These are phyloP conservation scores for Carcharodon carcharias DNA, from an alignment of 2,797 vertebrate genomes.

Conservation along the genomic window DNA sequence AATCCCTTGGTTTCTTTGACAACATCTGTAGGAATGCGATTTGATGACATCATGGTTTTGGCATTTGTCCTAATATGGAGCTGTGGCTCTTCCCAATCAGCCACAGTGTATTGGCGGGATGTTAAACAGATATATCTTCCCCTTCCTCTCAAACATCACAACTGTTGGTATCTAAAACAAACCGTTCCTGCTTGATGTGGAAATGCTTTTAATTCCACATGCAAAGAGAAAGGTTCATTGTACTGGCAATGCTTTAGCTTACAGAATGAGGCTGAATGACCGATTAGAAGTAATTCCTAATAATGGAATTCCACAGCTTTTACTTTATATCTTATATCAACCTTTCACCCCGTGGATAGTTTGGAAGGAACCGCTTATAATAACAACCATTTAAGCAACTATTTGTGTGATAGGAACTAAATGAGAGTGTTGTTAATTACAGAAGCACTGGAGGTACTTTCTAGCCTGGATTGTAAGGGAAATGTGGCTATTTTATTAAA, in stretches of 20 bases:
- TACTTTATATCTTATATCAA: not conserved
- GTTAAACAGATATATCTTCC: not conserved
- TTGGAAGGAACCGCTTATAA: not conserved
- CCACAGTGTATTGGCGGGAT: not conserved
- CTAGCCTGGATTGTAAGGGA: not conserved
- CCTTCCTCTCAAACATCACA: not conserved
- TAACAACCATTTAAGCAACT: not conserved
- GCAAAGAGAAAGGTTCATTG: not conserved
- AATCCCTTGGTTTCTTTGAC: not conserved
- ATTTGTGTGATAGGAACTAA: not conserved
- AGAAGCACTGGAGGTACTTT: not conserved
- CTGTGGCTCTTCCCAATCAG: not conserved
- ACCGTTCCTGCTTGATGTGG: not conserved
- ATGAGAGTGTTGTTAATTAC: not conserved
- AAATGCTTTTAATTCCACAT: not conserved
- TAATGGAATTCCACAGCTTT: not conserved
- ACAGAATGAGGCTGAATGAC: not conserved
- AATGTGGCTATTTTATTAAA: not conserved
- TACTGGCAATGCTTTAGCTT: not conserved
- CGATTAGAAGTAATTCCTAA: not conserved
- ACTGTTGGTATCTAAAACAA: not conserved
- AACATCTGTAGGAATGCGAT: not conserved
- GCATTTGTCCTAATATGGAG: not conserved
- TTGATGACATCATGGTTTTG: not conserved
- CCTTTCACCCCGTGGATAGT: not conserved